These are phyloP conservation scores for Drosophila miranda DNA, from an alignment of 1,140 invertebrate species.

Conservation along the genomic window DNA sequence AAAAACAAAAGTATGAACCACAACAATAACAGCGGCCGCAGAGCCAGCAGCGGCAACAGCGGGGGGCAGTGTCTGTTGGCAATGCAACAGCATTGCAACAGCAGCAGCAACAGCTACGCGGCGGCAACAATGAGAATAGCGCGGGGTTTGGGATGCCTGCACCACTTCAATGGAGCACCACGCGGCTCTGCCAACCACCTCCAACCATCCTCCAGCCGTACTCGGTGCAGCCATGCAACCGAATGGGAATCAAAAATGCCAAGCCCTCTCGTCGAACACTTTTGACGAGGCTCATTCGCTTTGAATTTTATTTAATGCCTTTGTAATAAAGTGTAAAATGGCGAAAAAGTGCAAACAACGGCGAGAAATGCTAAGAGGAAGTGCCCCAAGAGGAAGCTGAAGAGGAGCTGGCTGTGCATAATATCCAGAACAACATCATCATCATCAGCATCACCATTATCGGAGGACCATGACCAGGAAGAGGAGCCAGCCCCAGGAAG, in stretches of 20 bases:
- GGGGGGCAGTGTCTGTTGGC: conserved; percentile 27
- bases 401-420: conserved; percentile 49
- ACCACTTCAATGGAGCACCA: conserved; percentile 37
- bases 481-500: no score
- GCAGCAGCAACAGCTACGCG: conserved; percentile 10
- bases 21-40: conserved; percentile 65
- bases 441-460: conserved; percentile 42
- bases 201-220: neutral
- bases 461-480: conserved; percentile 7
- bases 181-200: conserved; percentile 4
- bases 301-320: conserved; percentile 81
- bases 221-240: no score
- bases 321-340: conserved; percentile 81
- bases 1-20: conserved; percentile 75
- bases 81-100: conserved; percentile 45
- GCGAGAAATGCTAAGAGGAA: conserved; percentile 42
- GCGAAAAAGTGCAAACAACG: conserved; percentile 78
- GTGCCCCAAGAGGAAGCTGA: neutral
- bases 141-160: conserved; percentile 22
- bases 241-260: conserved; percentile 66
- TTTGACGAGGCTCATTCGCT: conserved; percentile 72
- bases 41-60: conserved; percentile 6
- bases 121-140: conserved; percentile 31
- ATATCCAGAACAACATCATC: conserved; percentile 68
- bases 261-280: conserved; percentile 30